Evolutionary conservation across 1,140 invertebrate species (phyloP).

Genomic region (Caerostris darwini): DNA sequence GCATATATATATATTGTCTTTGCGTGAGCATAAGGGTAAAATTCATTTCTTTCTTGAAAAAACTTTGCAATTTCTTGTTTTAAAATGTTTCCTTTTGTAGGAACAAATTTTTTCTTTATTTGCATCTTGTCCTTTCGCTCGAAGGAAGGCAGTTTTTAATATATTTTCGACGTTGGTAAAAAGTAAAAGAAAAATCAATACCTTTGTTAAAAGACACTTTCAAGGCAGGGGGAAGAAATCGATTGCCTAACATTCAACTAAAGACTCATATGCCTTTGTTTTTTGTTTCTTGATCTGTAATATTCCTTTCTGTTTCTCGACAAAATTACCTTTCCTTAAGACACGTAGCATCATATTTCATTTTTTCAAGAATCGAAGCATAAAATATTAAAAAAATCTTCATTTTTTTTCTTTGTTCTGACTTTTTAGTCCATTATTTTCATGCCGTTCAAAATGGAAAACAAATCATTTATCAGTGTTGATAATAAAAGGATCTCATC

Average conservation of each 20-base stretch:
- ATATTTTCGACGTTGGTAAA: constrained; percentile 28
- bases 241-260: neutral
- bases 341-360: constrained; percentile 5
- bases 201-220: constrained; percentile 57
- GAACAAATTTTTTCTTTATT: constrained; percentile 17
- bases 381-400: neutral
- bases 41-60: neutral
- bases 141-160: constrained; percentile 18
- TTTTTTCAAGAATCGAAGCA: neutral
- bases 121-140: neutral
- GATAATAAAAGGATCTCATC: neutral
- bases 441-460: neutral
- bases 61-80: constrained; percentile 37
- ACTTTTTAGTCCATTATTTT: neutral
- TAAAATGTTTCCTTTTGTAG: constrained; percentile 37
- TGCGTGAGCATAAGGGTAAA: neutral
- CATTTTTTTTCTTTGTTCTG: neutral
- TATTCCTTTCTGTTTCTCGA: neutral
- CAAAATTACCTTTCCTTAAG: constrained; percentile 32
- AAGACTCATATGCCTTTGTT: neutral
- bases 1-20: neutral
- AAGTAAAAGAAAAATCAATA: constrained; percentile 31
- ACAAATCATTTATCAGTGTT: neutral
- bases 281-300: constrained; percentile 11
- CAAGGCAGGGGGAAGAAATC: neutral